Evolutionary conservation across 2,797 vertebrate species (phyloP), one percentile per base, ranked within the genome.

Genomic region (Phaenicophaeus curvirostris): DNA sequence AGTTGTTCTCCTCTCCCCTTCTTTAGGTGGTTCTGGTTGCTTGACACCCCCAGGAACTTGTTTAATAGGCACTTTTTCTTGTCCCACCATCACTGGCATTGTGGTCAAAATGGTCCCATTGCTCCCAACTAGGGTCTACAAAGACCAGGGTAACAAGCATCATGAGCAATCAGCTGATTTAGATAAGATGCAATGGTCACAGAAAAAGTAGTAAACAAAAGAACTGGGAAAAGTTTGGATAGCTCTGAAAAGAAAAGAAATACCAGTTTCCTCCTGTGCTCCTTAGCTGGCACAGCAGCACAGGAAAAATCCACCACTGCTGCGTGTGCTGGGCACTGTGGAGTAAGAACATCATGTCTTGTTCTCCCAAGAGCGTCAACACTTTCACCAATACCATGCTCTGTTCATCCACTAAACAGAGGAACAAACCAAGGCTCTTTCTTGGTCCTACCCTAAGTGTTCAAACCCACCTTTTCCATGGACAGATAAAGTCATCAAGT

Each of bases 31-130:
- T 41, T 98, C 98, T 9, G 95, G 96, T 55, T 97, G 98, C 94
- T 98, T 98, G 91, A 97, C 98, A 93, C 93, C 98, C 85, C 88
- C 98, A 9, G 98, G 98, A n/a, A 99, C 98, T 92, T 99, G 99
- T 93, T 99, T 99, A 97, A 99, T 99, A 21, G 99, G 98, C 95
- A 99, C 96, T 95, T 99, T 99, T 94, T 99, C 99, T 75, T 98
- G 98, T 39, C 99, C 98, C 98, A 99, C 99, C 98, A 99, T 95
- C 79, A 99, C 98, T 0, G 99, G 99, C 97, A 99, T 98, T 1
- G 99, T 99, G 85, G 99, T 99, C 93, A 99, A 97, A 97, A 99
- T 99, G 97, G 98, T 98, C 69, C 98, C 98, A 27, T 97, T 99
- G 97, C 99, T 98, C 93, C 99, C 98, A 97, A 99, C 98, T 8